Base-by-base conservation (phyloP, 2,888 invertebrate genomes). In the Phaedon cochleariae region DNA sequence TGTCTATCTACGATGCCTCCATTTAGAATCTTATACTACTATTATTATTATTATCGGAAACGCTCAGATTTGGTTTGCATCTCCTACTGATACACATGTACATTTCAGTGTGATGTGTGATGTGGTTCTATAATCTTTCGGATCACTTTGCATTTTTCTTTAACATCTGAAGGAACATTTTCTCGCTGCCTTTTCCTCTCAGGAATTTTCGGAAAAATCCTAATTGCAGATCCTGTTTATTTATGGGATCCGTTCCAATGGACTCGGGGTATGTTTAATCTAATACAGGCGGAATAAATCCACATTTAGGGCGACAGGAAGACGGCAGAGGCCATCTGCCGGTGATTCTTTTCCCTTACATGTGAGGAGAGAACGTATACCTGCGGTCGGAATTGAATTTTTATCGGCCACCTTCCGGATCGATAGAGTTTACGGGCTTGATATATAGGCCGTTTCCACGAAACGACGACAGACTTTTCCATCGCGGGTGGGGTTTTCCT, bases 271-370 rank as follows among this genome's bases (percentile, higher is more conserved):
- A 82, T 83, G 80, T 84, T 84, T 85, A 85, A 85, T 85, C 84
- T 83, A 84, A 84, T 84, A 83, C 82, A 79, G 81, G 79, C 82
- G 81, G 81, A 83, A 85, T 85, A 85, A 85, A 85, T 85, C 84
- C 84, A 82, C 83, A 84, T 85, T 85, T 84, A 80, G 82, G 81
- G 82, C 83, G 85, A 84, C 85, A 84, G 84, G 80, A 79, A 79
- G 79, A 74, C 78, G 77, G 81, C 80, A 65, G 74, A 70, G 76
- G 74, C 74, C 77, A 77, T 72, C 73, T 71, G 62, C 60, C 62
- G 67, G 62, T 59, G 62, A 65, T 67, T 67, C 63, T 64, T 64
- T 67, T 64, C 63, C 65, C 67, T 62, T 64, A 57, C 55, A 67
- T 69, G 69, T 64, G 69, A 66, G 59, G 66, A 66, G 45, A 57